phyloP scores from a whole-genome alignment of 2,888 invertebrate species.

The Entomobrya multifasciata region DNA sequence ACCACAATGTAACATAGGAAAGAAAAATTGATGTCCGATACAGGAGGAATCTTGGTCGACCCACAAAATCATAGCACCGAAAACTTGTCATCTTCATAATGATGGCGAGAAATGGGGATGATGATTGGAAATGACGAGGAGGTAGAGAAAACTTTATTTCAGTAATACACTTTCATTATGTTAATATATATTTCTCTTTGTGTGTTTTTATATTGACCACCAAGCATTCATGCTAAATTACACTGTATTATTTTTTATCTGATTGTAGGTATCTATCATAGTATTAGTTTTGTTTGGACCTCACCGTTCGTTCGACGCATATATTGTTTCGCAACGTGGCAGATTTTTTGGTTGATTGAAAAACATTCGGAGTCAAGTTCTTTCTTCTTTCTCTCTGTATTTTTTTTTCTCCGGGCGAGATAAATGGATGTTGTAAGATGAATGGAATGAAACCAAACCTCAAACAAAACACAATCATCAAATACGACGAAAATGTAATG shows the following conservation, averaged over 20 bases:
- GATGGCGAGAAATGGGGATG: conserved; percentile 52
- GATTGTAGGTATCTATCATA: conserved; percentile 13
- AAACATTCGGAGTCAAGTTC: no score
- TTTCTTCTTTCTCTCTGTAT: conserved; percentile 3
- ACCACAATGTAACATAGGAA: conserved; percentile 63
- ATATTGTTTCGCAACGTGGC: conserved; percentile 46
- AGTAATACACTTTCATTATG: conserved; percentile 11
- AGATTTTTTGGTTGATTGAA: conserved; percentile 66
- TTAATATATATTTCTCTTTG: not conserved
- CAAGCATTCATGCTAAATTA: conserved; percentile 8
- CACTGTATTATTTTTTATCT: not conserved
- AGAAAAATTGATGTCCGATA: conserved; percentile 70
- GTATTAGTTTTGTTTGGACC: not conserved
- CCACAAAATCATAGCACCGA: conserved; percentile 71
- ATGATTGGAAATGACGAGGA: conserved; percentile 34
- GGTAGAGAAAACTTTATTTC: conserved; percentile 4
- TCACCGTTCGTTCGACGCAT: not conserved
- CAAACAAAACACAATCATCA: conserved; percentile 6
- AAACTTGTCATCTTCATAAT: conserved; percentile 68
- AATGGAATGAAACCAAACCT: conserved; percentile 8
- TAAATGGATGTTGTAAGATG: conserved; percentile 24
- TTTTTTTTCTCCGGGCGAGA: conserved; percentile 26
- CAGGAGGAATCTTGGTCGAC: conserved; percentile 61
- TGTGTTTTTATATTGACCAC: not conserved
- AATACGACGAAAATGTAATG: conserved; percentile 1